Evolutionary conservation across 2,888 invertebrate genomes (phyloP).

Genomic region (Polia nebulosa): DNA sequence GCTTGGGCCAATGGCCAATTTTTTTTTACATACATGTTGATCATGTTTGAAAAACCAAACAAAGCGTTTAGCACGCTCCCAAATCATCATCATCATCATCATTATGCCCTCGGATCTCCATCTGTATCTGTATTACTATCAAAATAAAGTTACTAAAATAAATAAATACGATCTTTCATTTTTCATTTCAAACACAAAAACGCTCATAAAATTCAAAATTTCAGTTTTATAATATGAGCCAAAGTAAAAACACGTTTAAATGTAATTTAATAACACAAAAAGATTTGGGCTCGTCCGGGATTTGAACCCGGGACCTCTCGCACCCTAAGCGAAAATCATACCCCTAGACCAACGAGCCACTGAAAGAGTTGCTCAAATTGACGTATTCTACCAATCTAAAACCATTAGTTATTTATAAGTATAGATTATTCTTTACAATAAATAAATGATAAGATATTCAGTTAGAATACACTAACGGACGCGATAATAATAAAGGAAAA

Average conservation of each 20-base stretch:
- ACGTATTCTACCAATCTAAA: neutral
- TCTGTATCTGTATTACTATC: no score
- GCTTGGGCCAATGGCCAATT: no score
- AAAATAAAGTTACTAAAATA: neutral
- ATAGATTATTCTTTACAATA: neutral
- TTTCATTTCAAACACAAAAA: neutral
- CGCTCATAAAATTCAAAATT: neutral
- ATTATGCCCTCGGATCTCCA: no score
- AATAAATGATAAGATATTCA: conserved; percentile 2
- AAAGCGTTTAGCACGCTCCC: no score
- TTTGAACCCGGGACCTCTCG: conserved; percentile 92
- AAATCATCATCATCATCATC: no score
- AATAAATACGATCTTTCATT: neutral
- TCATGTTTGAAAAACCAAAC: no score
- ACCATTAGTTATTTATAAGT: fast-evolving
- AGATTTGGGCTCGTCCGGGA: conserved; percentile 89
- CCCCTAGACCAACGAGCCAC: conserved; percentile 91
- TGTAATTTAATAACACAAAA: conserved; percentile 55
- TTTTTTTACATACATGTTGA: no score
- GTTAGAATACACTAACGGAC: neutral
- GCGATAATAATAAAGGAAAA: neutral
- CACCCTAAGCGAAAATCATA: conserved; percentile 92
- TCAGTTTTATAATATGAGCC: neutral
- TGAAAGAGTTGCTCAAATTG: conserved; percentile 35
- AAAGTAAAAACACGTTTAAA: neutral